Evolutionary conservation across 1,140 invertebrate genomes (phyloP), one percentile per base, ranked within the genome.

Genomic region (Helicoverpa armigera): DNA sequence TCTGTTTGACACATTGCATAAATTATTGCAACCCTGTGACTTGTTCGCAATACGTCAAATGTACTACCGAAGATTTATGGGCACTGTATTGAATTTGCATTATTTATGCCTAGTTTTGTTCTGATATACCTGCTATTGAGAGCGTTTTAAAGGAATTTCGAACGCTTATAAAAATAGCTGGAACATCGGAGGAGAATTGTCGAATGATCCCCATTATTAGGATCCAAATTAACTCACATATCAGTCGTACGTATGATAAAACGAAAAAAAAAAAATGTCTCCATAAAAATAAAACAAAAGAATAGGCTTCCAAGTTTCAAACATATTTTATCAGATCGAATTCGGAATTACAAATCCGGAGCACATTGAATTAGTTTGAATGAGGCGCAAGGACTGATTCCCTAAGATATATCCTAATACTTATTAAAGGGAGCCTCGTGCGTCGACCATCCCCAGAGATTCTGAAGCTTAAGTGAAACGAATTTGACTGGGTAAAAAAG

Each of bases 401-500:
- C 29, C 16, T 56, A 61, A 83, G 61, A 83, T 83, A 80, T 83
- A 81, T 75, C 74, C 48, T 85, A 80, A 82, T 82, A 63, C 81
- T 60, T 85, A 85, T 84, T 84, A 84, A 78, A 78, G 72, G 43
- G 51, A 31, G 75, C 23, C 23, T 73, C 80, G 78, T 86, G 78
- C 80, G 61, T 61, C 43, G 50, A 54, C 50, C 80, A 65, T 58
- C 77, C 54, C 81, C 53, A n/a, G 83, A 84, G 82, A 80, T 85
- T 85, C 79, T 11, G 79, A 79, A 65, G 86, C 85, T 88, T 85
- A 85, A 83, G 76, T 80, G 80, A 86, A 85, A 82, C 82, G 87
- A 86, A 86, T 85, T 88, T 84, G 83, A 78, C 80, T 75, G 77
- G 81, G 82, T 82, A 84, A 86, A 87, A 82, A 83, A 86, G 75